These are phyloP conservation scores for Corella eumyota DNA, from an alignment of 23 tunicate species.

Conservation along the genomic window DNA sequence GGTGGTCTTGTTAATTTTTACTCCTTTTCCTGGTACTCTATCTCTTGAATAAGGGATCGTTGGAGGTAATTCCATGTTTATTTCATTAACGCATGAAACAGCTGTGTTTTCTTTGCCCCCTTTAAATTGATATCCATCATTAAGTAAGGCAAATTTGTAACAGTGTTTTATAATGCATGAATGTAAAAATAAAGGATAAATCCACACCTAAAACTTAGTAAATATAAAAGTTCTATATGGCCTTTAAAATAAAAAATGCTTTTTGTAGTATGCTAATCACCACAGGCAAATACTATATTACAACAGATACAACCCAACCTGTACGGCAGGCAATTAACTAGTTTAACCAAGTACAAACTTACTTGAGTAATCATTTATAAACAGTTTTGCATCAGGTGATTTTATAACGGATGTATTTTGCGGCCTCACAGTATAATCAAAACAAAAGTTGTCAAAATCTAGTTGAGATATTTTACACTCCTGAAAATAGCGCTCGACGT, in stretches of 20 bases:
- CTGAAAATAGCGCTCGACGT: conserved; percentile 32
- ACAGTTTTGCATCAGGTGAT: conserved; percentile 50
- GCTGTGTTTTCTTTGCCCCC: conserved; percentile 72
- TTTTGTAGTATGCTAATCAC: too few species aligned
- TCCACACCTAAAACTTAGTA: too few species aligned
- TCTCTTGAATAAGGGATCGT: conserved; percentile 57
- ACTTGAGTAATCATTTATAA: conserved; percentile 50
- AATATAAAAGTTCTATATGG: too few species aligned
- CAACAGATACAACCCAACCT: too few species aligned
- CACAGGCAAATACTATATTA: too few species aligned
- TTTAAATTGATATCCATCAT: not conserved
- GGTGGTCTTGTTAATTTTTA: conserved; percentile 48
- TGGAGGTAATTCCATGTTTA: conserved; percentile 52
- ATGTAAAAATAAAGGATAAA: too few species aligned
- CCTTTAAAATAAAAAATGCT: too few species aligned
- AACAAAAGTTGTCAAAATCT: conserved; percentile 58
- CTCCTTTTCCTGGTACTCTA: conserved; percentile 56
- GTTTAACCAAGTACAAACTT: too few species aligned
- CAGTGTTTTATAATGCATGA: too few species aligned
- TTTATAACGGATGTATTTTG: conserved; percentile 5
- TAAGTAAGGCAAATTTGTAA: too few species aligned
- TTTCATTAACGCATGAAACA: conserved; percentile 66
- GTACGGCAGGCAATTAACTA: too few species aligned
- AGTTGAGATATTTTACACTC: conserved; percentile 23
- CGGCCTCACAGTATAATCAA: conserved; percentile 56